These are phyloP conservation scores for Hemiprocne comata DNA, from an alignment of 2,113 vertebrate species.

Conservation along the genomic window DNA sequence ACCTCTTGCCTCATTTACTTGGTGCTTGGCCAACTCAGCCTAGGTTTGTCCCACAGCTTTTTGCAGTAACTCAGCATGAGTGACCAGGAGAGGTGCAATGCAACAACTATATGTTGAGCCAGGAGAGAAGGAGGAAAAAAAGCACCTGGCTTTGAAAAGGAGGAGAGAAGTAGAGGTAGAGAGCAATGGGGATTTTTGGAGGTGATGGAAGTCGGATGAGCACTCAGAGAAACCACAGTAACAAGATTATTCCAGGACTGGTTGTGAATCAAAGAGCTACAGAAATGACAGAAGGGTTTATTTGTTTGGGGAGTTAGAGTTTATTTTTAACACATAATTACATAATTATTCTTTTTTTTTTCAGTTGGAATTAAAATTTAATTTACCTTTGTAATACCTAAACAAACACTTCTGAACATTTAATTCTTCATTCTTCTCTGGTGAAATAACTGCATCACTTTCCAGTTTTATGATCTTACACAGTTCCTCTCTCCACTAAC, in stretches of 20 bases:
- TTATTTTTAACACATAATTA: constrained; percentile 23
- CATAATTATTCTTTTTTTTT: background rate
- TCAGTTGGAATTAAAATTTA: background rate
- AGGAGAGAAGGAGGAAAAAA: background rate
- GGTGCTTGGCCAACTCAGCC: background rate
- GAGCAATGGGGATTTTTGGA: background rate
- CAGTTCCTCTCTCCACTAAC: background rate
- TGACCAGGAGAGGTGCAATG: background rate
- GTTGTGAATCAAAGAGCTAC: background rate
- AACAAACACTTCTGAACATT: background rate
- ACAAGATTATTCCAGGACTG: background rate
- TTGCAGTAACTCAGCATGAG: background rate
- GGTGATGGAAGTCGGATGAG: background rate
- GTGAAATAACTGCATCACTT: background rate
- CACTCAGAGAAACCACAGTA: background rate
- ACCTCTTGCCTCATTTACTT: background rate
- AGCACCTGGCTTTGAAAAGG: background rate
- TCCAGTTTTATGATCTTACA: background rate
- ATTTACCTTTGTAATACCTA: constrained; percentile 16
- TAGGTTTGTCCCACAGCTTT: background rate
- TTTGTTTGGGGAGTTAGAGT: background rate
- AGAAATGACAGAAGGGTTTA: background rate
- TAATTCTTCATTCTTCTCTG: constrained; percentile 12
- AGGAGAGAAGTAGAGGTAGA: background rate
- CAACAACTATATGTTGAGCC: rapidly evolving